phyloP scores from a whole-genome alignment of 2,113 vertebrate species.

The Castor canadensis region DNA sequence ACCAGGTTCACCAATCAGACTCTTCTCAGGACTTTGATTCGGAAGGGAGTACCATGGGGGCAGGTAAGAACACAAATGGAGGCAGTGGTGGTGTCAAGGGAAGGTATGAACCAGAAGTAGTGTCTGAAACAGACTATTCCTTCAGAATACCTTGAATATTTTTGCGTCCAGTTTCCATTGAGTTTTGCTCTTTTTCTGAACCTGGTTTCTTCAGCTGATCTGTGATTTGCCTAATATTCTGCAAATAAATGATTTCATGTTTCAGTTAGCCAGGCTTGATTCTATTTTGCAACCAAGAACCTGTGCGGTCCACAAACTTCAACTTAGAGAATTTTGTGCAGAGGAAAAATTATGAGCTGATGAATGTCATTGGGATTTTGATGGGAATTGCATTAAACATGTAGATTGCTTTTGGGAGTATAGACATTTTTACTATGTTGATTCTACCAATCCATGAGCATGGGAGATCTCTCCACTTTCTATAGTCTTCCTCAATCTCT shows the following conservation, averaged over 20 bases:
- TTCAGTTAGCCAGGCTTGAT: background rate
- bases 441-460: too few relatives aligned
- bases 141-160: background rate
- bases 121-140: background rate
- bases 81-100: background rate
- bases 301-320: background rate
- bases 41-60: background rate
- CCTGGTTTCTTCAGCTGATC: background rate
- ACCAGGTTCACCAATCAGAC: background rate
- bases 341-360: too few relatives aligned
- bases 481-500: too few relatives aligned
- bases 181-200: background rate
- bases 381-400: too few relatives aligned
- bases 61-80: background rate
- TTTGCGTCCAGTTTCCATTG: background rate
- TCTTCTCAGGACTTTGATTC: background rate
- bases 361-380: too few relatives aligned
- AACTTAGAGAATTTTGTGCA: background rate
- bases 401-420: too few relatives aligned
- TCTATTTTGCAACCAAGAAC: background rate
- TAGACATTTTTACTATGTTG: too few relatives aligned
- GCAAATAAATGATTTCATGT: background rate
- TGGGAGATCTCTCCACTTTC: too few relatives aligned
- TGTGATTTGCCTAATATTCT: background rate
- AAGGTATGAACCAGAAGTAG: fast-evolving